Evolutionary conservation across 2,797 vertebrate genomes (phyloP).

Genomic region (Atherinosoma microstoma): DNA sequence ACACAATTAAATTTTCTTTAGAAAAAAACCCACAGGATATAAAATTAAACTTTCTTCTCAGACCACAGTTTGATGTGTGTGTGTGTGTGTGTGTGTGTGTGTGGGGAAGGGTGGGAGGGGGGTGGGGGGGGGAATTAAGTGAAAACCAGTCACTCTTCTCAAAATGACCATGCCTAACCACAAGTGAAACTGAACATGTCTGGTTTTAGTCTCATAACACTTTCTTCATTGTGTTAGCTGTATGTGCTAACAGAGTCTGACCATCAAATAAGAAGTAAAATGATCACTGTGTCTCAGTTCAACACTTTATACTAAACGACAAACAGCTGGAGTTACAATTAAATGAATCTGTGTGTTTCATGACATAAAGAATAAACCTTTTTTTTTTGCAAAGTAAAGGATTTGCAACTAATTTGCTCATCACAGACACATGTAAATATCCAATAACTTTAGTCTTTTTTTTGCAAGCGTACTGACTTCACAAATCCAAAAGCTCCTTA

Average conservation of each 20-base stretch:
- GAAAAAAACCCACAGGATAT: neutral
- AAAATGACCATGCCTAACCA: slow-evolving; percentile 69
- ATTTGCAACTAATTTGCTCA: neutral
- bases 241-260: slow-evolving; percentile 23
- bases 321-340: neutral
- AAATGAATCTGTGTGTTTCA: too few relatives aligned
- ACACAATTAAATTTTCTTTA: slow-evolving; percentile 27
- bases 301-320: too few relatives aligned
- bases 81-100: neutral
- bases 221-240: slow-evolving; percentile 51
- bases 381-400: neutral
- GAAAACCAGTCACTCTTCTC: slow-evolving; percentile 61
- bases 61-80: slow-evolving; percentile 40
- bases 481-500: neutral
- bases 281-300: neutral
- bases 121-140: slow-evolving; percentile 8
- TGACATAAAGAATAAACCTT: neutral
- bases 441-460: too few relatives aligned
- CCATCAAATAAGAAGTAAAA: slow-evolving; percentile 11
- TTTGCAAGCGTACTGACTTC: neutral
- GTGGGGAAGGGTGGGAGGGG: neutral
- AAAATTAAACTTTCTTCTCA: slow-evolving; percentile 25
- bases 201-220: slow-evolving; percentile 64
- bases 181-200: slow-evolving; percentile 70
- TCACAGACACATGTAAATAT: too few relatives aligned